phyloP scores from a whole-genome alignment of 2,888 invertebrate species.

The Cylindroiulus punctatus region DNA sequence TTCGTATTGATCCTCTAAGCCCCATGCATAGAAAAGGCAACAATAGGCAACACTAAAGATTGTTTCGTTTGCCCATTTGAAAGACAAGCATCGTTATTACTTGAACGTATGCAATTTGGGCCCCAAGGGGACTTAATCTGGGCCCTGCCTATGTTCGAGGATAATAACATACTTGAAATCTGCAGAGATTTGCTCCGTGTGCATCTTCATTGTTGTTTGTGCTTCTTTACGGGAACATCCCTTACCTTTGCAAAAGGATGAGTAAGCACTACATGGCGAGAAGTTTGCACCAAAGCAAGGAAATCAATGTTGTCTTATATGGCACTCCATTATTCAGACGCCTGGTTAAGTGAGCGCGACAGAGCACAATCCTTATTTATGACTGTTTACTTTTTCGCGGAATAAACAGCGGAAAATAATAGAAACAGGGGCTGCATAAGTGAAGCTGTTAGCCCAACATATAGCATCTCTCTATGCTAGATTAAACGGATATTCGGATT shows the following conservation, averaged over 20 bases:
- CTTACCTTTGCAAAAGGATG: not conserved
- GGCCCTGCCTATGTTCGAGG: not conserved
- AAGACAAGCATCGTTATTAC: not conserved
- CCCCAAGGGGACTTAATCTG: conserved; percentile 5
- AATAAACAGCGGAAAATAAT: not conserved
- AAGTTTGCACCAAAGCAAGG: not conserved
- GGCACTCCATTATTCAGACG: not conserved
- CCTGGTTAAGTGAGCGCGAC: not conserved
- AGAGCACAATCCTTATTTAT: conserved; percentile 5
- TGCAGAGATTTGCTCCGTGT: not conserved
- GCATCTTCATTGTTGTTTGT: not conserved
- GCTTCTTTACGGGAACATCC: not conserved
- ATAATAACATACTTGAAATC: not conserved
- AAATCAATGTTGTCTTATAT: conserved; percentile 4
- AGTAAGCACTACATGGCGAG: not conserved
- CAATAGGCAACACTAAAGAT: not conserved
- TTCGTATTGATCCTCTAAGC: not conserved
- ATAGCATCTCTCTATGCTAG: not conserved
- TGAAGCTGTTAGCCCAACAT: not conserved
- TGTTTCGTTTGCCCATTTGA: not conserved
- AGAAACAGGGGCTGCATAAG: not conserved
- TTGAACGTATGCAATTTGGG: not conserved
- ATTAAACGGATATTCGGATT: not conserved
- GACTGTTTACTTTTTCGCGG: not conserved
- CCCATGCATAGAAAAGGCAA: not conserved